Conservation (phyloP, 2,797 vertebrate genomes). For the Emys orbicularis region DNA sequence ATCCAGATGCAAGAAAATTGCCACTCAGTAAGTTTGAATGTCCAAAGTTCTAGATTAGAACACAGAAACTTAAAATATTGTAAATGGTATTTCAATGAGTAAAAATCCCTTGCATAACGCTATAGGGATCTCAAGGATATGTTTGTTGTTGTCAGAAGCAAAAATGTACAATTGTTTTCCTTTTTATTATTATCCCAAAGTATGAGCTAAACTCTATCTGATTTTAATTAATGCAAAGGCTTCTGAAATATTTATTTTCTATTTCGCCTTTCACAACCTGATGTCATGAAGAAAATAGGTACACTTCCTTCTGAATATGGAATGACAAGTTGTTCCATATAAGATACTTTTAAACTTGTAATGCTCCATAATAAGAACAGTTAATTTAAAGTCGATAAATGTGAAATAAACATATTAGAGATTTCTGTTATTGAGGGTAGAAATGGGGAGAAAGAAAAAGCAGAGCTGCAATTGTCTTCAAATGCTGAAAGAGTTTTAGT, state of each 20-base stretch:
- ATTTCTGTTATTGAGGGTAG: not conserved
- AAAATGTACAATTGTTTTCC: not conserved
- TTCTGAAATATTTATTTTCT: not conserved
- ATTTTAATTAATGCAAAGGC: not conserved
- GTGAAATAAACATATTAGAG: conserved; percentile 1
- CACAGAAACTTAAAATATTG: not conserved
- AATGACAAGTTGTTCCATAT: not conserved
- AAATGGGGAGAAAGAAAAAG: not conserved
- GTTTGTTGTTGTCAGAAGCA: not conserved
- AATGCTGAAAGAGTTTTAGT: not conserved
- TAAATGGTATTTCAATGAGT: not conserved
- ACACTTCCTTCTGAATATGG: not conserved
- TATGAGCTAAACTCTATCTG: not conserved
- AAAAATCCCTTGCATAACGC: not conserved
- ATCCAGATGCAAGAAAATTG: not conserved
- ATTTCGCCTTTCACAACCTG: fast-evolving
- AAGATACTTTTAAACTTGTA: not conserved
- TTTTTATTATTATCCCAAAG: not conserved
- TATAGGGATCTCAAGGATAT: not conserved
- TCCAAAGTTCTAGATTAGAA: not conserved
- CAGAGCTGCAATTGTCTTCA: conserved; percentile 18
- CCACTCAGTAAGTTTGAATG: not conserved
- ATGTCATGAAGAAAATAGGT: not conserved
- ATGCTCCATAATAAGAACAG: fast-evolving
- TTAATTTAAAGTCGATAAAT: not conserved